These are phyloP conservation scores for Syngnathus scovelli DNA, from an alignment of 2,113 vertebrate genomes.

Conservation along the genomic window DNA sequence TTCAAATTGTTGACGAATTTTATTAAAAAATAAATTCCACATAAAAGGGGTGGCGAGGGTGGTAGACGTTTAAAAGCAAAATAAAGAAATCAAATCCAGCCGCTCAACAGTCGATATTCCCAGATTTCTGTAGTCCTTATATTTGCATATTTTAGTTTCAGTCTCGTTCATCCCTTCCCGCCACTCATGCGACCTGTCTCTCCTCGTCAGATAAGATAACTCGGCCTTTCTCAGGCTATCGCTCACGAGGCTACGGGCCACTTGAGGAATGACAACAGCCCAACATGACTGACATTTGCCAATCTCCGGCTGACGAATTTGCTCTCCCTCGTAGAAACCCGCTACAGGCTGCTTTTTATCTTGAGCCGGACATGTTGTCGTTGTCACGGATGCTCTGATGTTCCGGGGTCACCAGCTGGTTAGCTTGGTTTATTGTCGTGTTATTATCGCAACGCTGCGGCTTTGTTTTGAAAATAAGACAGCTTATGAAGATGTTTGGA, in stretches of 20 bases:
- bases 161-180: slow-evolving; percentile 15
- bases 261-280: slow-evolving; percentile 59
- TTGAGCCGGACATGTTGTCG: background rate
- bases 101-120: too few species aligned
- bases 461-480: slow-evolving; percentile 52
- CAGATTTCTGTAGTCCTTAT: too few species aligned
- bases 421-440: slow-evolving; percentile 39
- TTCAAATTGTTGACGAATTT: background rate
- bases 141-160: slow-evolving; percentile 1
- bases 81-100: too few species aligned
- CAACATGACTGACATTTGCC: slow-evolving; percentile 49
- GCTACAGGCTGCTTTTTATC: slow-evolving; percentile 2
- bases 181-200: slow-evolving; percentile 35
- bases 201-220: slow-evolving; percentile 53
- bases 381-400: slow-evolving; percentile 27
- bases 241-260: slow-evolving; percentile 56
- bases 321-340: slow-evolving; percentile 5
- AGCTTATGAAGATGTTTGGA: slow-evolving; percentile 44
- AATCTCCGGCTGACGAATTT: slow-evolving; percentile 16
- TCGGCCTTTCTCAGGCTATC: slow-evolving; percentile 59
- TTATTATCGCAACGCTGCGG: slow-evolving; percentile 49
- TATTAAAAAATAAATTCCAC: too few species aligned
- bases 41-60: too few species aligned
- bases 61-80: too few species aligned
- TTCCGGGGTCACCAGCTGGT: slow-evolving; percentile 37